Conservation (phyloP, 2,888 invertebrate species). For the Microctonus aethiopoides region DNA sequence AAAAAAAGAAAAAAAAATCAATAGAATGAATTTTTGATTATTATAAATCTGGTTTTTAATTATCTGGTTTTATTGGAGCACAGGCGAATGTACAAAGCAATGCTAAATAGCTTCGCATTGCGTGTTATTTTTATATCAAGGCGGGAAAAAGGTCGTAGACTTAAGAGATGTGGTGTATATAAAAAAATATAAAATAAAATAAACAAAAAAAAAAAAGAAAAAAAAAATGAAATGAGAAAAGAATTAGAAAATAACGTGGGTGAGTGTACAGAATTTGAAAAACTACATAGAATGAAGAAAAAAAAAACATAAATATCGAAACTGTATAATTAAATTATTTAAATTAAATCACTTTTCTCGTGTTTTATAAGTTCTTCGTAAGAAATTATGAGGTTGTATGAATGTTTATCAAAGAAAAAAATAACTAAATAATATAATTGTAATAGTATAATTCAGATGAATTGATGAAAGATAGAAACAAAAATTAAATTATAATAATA, state of each 20-base stretch:
- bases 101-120: conserved; percentile 65
- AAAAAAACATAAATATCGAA: no score
- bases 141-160: conserved; percentile 34
- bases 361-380: conserved; percentile 38
- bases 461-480: conserved; percentile 3
- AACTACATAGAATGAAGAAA: no score
- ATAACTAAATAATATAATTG: conserved; percentile 36
- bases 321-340: conserved; percentile 17
- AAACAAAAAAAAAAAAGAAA: conserved; percentile 14
- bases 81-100: conserved; percentile 68
- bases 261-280: conserved; percentile 7
- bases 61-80: conserved; percentile 64
- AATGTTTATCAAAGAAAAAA: conserved; percentile 46
- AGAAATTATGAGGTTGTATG: conserved; percentile 56
- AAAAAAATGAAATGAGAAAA: conserved; percentile 42
- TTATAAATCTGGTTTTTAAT: conserved; percentile 47
- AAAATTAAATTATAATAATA: not conserved
- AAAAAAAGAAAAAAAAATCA: conserved; percentile 40
- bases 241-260: conserved; percentile 37
- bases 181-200: not conserved
- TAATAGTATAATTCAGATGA: conserved; percentile 29
- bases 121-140: conserved; percentile 66
- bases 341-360: conserved; percentile 13
- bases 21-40: conserved; percentile 34
- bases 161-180: conserved; percentile 9